Evolutionary conservation across 2,888 invertebrate genomes (phyloP).

Genomic region (Aleiodes leptofemur): DNA sequence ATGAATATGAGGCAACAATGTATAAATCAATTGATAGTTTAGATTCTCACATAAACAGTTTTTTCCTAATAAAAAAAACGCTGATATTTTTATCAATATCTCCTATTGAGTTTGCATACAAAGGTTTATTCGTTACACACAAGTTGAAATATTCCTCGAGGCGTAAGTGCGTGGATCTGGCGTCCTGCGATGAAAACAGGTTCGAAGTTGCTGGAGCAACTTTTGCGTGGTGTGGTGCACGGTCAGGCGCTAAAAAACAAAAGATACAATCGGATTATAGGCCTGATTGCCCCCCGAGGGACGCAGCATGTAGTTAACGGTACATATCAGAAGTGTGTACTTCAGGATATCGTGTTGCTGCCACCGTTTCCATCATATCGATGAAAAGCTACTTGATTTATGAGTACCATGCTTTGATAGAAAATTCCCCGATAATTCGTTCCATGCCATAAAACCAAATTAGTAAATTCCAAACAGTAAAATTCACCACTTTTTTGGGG

Average conservation of each 20-base stretch:
- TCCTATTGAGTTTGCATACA: background rate
- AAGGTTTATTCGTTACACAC: conserved; percentile 1
- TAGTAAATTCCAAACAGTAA: background rate
- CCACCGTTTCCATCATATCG: conserved; percentile 48
- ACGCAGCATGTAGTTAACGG: conserved; percentile 68
- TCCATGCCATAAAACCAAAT: background rate
- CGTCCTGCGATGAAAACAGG: conserved; percentile 63
- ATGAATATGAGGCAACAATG: too few species aligned
- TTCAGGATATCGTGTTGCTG: conserved; percentile 28
- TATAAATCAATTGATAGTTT: too few species aligned
- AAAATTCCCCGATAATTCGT: conserved; percentile 3
- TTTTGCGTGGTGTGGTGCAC: conserved; percentile 54
- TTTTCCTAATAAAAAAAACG: too few species aligned
- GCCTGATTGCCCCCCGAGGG: conserved; percentile 64
- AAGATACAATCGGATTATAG: conserved; percentile 70
- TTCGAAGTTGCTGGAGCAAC: conserved; percentile 68
- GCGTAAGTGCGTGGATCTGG: conserved; percentile 16
- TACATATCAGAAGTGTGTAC: conserved; percentile 51
- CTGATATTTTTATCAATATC: background rate
- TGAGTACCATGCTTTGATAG: background rate
- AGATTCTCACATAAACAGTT: background rate
- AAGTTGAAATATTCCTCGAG: conserved; percentile 32
- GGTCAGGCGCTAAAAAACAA: conserved; percentile 63
- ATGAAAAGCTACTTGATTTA: conserved; percentile 37
- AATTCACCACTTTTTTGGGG: too few species aligned